Conservation (phyloP, 2,113 vertebrate species). For the Ardeotis arabs region DNA sequence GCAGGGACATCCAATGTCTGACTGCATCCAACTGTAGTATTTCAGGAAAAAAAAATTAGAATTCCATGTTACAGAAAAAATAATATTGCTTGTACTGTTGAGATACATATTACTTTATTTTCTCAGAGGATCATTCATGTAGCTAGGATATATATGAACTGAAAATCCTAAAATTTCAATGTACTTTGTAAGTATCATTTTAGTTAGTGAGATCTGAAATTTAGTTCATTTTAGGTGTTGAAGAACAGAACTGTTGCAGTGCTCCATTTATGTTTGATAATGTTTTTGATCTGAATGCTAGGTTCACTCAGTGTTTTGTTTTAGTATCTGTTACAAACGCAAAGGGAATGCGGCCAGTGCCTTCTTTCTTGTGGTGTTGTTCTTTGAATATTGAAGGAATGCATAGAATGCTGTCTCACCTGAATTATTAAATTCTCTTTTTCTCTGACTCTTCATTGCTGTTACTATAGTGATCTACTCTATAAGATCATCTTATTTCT, state of each 20-base stretch:
- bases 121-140: neutral
- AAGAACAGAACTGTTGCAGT: neutral
- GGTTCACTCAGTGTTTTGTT: neutral
- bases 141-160: neutral
- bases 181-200: neutral
- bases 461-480: constrained; percentile 71
- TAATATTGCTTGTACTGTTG: neutral
- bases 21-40: neutral
- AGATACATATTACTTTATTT: neutral
- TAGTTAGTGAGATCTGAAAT: neutral
- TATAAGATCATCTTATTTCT: constrained; percentile 83
- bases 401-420: constrained; percentile 57
- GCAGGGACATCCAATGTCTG: neutral
- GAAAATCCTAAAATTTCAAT: neutral
- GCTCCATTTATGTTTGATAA: neutral
- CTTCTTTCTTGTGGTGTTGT: neutral
- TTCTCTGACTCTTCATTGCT: constrained; percentile 64
- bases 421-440: constrained; percentile 37
- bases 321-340: neutral
- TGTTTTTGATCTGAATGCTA: neutral
- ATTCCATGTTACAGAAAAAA: neutral
- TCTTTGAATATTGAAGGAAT: constrained; percentile 54
- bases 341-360: neutral
- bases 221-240: neutral
- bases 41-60: neutral